These are phyloP conservation scores for Pachyrhynchus sulphureomaculatus DNA, from an alignment of 1,140 invertebrate species.

Conservation along the genomic window DNA sequence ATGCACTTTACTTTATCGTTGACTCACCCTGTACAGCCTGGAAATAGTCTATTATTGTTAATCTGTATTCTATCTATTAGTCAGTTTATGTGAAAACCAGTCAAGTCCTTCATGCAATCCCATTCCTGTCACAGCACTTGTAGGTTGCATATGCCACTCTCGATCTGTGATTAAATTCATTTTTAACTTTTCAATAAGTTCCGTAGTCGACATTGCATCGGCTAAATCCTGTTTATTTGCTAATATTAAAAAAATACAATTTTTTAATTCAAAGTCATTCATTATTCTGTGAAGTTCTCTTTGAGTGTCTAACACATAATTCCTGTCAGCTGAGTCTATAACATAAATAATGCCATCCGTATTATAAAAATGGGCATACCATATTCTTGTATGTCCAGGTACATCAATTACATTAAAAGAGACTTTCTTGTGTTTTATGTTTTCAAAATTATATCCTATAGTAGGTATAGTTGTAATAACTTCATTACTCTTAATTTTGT, in stretches of 20 bases:
- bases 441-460: slow-evolving; percentile 82
- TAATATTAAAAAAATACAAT: slow-evolving; percentile 96
- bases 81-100: no score
- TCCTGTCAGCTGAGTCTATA: slow-evolving; percentile 87
- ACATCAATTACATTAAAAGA: slow-evolving; percentile 85
- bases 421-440: slow-evolving; percentile 86
- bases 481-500: slow-evolving; percentile 89
- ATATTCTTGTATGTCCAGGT: no score
- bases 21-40: no score
- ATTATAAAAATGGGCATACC: no score
- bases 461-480: slow-evolving; percentile 80
- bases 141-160: no score
- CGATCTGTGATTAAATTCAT: no score
- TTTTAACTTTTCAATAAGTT: slow-evolving; percentile 91
- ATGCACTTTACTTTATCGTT: no score
- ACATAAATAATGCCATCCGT: no score
- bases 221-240: slow-evolving; percentile 99
- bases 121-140: no score
- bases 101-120: no score
- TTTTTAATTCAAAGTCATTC: slow-evolving; percentile 93
- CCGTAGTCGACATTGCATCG: slow-evolving; percentile 95
- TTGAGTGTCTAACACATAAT: slow-evolving; percentile 79
- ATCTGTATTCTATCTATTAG: no score
- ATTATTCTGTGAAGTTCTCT: slow-evolving; percentile 82
- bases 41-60: no score